These are phyloP conservation scores for Oedothorax gibbosus DNA, from an alignment of 1,140 invertebrate genomes.

Conservation along the genomic window DNA sequence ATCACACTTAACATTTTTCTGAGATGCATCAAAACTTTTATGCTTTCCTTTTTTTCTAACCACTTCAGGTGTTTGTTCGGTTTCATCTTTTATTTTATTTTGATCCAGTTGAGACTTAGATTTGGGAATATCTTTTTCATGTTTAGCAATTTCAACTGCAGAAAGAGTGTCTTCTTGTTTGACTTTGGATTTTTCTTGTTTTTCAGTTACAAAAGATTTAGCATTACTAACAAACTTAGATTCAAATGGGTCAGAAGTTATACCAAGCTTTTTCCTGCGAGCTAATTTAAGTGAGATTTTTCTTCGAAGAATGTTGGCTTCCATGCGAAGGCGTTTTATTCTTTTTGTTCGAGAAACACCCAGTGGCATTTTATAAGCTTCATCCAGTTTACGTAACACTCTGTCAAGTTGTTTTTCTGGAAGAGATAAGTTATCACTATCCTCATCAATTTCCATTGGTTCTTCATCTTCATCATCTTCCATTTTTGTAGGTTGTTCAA, in stretches of 20 bases:
- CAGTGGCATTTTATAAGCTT: constrained; percentile 52
- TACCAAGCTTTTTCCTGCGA: constrained; percentile 18
- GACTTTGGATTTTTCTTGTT: constrained; percentile 11
- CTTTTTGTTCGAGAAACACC: constrained; percentile 57
- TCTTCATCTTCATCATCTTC: neutral
- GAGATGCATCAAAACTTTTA: neutral
- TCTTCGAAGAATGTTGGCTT: constrained; percentile 40
- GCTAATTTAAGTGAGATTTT: constrained; percentile 40
- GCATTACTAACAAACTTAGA: constrained; percentile 2
- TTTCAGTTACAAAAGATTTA: neutral
- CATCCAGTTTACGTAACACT: constrained; percentile 68
- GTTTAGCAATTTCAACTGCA: neutral
- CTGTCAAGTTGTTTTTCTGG: constrained; percentile 69
- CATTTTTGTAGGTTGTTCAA: constrained; percentile 1
- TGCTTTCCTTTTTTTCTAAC: constrained; percentile 6
- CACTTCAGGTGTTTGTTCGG: neutral
- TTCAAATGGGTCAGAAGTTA: neutral
- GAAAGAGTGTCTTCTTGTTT: constrained; percentile 31
- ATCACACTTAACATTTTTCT: neutral
- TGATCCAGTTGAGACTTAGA: constrained; percentile 9
- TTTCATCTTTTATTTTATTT: constrained; percentile 36
- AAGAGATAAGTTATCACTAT: constrained; percentile 63
- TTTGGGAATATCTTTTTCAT: constrained; percentile 11
- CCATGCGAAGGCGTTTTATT: constrained; percentile 39
- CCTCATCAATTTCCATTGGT: neutral